Evolutionary conservation across 1,140 invertebrate species (phyloP).

Genomic region (Formica selysi): DNA sequence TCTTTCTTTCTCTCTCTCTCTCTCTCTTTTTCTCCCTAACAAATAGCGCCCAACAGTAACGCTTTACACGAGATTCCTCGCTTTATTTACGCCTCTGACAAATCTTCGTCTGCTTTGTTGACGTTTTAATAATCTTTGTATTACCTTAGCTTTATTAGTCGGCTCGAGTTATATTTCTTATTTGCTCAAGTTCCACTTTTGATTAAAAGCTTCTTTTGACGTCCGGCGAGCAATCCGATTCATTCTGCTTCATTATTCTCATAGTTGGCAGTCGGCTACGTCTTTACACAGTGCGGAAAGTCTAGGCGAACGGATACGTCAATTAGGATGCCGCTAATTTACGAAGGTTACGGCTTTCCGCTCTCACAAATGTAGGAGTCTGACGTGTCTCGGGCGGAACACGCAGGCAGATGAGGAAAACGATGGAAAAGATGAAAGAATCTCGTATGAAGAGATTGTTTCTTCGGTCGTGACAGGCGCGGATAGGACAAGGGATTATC

Average conservation of each 20-base stretch:
- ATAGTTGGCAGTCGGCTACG: neutral
- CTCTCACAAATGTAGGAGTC: slow-evolving; percentile 49
- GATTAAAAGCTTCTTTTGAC: neutral
- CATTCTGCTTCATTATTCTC: slow-evolving; percentile 3
- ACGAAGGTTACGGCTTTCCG: slow-evolving; percentile 75
- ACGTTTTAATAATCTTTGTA: neutral
- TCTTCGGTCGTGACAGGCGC: slow-evolving; percentile 3
- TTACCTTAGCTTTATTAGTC: neutral
- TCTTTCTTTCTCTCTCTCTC: neutral
- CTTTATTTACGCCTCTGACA: neutral
- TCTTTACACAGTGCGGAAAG: slow-evolving; percentile 37
- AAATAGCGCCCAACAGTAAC: neutral
- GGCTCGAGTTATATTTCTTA: neutral
- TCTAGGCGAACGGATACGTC: slow-evolving; percentile 73
- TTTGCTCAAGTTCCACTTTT: neutral
- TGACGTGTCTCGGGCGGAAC: slow-evolving; percentile 55
- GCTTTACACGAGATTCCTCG: neutral
- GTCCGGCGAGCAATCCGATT: neutral
- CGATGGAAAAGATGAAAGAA: neutral
- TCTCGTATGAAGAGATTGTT: neutral
- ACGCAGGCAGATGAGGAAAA: slow-evolving; percentile 15
- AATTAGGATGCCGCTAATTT: slow-evolving; percentile 78
- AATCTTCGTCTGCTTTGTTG: neutral
- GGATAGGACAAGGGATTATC: slow-evolving; percentile 12
- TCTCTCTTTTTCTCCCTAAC: neutral